A percentile compares a stretch with the other conserved stretches of the same genome.
Conservation (phyloP, 2,797 vertebrate species). For the Hozukius guyotensis region DNA sequence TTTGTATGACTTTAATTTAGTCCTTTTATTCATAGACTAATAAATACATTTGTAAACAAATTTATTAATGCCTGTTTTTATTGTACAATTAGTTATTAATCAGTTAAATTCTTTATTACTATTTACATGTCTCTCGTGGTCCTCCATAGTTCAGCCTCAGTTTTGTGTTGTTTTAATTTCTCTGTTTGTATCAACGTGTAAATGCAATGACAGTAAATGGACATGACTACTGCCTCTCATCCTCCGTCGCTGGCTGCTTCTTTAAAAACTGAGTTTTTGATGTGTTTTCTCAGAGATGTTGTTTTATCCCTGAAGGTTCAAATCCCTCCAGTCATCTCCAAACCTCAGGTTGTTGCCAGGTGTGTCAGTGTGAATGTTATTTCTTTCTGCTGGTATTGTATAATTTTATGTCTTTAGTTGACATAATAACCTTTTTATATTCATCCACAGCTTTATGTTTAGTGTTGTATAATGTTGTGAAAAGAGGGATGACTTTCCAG, state of each 20-base stretch:
- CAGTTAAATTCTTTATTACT: no score
- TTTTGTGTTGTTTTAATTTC: constrained; percentile 25
- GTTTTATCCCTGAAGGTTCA: background rate
- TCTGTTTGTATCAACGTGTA: constrained; percentile 45
- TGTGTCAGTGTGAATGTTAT: background rate
- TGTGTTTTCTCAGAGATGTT: background rate
- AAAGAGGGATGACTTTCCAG: background rate
- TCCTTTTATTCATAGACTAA: no score
- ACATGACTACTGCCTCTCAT: constrained; percentile 52
- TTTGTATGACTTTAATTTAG: no score
- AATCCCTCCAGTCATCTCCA: background rate
- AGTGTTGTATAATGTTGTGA: background rate
- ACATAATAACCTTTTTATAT: background rate
- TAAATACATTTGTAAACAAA: no score
- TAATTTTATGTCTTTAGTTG: background rate
- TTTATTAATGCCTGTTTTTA: no score
- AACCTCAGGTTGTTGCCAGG: background rate
- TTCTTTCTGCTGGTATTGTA: background rate
- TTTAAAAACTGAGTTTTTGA: background rate
- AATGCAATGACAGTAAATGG: constrained; percentile 50
- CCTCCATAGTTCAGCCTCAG: background rate
- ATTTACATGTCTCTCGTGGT: no score
- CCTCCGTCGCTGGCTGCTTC: background rate
- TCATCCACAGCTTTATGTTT: background rate
- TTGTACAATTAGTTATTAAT: no score